phyloP scores from a whole-genome alignment of 2,888 invertebrate genomes.

The Calliphora vomitoria region DNA sequence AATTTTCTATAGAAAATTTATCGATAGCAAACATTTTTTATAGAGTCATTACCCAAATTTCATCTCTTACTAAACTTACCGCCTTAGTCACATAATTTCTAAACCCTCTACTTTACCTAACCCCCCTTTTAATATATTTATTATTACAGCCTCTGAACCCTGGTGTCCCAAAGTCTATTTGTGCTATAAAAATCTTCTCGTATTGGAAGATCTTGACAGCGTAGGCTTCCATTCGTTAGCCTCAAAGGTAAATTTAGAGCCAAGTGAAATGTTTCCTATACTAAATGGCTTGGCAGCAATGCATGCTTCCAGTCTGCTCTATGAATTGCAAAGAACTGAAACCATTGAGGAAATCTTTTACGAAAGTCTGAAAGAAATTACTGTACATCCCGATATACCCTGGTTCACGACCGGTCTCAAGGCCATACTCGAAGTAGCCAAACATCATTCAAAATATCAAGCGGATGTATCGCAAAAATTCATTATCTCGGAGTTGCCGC shows the following conservation, averaged over 20 bases:
- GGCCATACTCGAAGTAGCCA: conserved; percentile 76
- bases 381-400: conserved; percentile 77
- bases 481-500: conserved; percentile 78
- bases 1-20: background rate
- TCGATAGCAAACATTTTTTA: background rate
- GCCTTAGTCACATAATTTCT: background rate
- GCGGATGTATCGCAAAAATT: conserved; percentile 74
- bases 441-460: conserved; percentile 78
- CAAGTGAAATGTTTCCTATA: conserved; percentile 79
- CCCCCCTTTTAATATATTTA: background rate
- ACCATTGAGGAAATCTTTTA: conserved; percentile 75
- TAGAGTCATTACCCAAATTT: background rate
- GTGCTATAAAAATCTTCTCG: conserved; percentile 80
- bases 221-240: conserved; percentile 73
- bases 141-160: conserved; percentile 70
- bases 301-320: conserved; percentile 83
- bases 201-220: conserved; percentile 83
- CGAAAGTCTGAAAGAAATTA: conserved; percentile 77
- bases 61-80: background rate
- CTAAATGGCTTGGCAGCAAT: conserved; percentile 82
- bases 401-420: conserved; percentile 80
- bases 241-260: conserved; percentile 69
- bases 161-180: conserved; percentile 82
- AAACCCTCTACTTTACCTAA: background rate
- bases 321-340: conserved; percentile 79